Percentiles rank a stretch among this genome's conserved stretches.
phyloP scores from a whole-genome alignment of 2,113 vertebrate genomes.

The Grallaria varia region DNA sequence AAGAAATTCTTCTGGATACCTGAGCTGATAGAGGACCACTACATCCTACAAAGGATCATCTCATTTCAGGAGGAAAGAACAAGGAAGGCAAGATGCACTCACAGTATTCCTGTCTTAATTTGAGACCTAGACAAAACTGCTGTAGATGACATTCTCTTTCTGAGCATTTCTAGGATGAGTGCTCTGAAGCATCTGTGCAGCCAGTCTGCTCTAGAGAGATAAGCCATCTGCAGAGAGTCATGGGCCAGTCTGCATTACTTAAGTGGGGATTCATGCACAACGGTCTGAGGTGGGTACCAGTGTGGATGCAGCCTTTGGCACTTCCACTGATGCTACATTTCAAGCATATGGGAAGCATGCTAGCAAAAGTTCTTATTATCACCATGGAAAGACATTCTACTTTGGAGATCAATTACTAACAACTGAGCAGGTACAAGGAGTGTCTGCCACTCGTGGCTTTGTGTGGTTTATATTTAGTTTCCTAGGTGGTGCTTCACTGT shows the following conservation, averaged over 20 bases:
- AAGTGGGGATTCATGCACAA: too few species aligned
- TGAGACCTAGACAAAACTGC: background rate
- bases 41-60: background rate
- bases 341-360: accelerated
- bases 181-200: accelerated
- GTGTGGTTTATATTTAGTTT: background rate
- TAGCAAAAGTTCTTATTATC: background rate
- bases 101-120: background rate
- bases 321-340: background rate
- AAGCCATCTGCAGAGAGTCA: background rate
- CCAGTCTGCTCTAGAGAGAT: background rate
- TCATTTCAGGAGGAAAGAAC: background rate
- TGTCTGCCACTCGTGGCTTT: background rate
- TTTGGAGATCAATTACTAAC: background rate
- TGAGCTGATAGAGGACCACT: background rate
- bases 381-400: background rate
- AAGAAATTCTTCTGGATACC: background rate
- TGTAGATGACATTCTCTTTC: background rate
- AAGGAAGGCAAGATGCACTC: background rate
- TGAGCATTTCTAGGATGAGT: background rate
- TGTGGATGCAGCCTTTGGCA: background rate
- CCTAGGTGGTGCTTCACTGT: background rate
- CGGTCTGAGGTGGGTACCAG: background rate
- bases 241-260: background rate
- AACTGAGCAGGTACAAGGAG: background rate